Base-by-base conservation (phyloP, 1,140 invertebrate species). In the Maconellicoccus hirsutus region DNA sequence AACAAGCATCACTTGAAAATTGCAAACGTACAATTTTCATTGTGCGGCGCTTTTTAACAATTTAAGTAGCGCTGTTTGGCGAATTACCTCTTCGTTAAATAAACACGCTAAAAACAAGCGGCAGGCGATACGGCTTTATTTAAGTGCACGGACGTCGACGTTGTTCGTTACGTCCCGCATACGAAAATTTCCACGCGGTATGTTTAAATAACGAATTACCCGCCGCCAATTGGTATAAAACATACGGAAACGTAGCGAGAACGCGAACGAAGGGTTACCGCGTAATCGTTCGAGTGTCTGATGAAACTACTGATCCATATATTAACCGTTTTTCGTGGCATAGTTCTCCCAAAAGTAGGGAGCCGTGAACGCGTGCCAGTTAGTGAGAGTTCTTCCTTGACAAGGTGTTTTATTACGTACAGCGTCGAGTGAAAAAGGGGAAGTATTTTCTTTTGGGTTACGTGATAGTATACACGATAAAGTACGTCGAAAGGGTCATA, bases 181-280 rank as follows among this genome's bases (percentile, higher is more conserved):
- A 33, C 29, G 3, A 33, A 4, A 59, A 19, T 59, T 59, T 59
- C 4, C 16, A 59, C 16, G 52, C 16, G 52, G 61, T 26, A 19
- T 66, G 61, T 66, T 66, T 66, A 66, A 66, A 66, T 19, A 66
- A 66, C 61, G 61, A 66, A 66, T 66, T 66, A 66, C 61, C 14
- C 6, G n/a, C 29, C 3, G 29, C 61, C 10, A 10, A 66, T 66
- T 26, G 61, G 61, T 26, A 16, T 19, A 66, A 4, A 16, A 23
- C 25, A 66, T 22, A 59, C 52, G 52, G 21, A 59, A 59, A 59
- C 6, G 21, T 16, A 59, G 21, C 4, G 21, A 59, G 21, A 59
- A 59, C 6, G 21, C 3, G 16, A 16, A 59, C 4, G 25, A 66
- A 66, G 61, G 21, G 61, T 66, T 23, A 22, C 61, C 16, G 3